phyloP scores from a whole-genome alignment of 2,888 invertebrate genomes.

The Gortyna flavago region DNA sequence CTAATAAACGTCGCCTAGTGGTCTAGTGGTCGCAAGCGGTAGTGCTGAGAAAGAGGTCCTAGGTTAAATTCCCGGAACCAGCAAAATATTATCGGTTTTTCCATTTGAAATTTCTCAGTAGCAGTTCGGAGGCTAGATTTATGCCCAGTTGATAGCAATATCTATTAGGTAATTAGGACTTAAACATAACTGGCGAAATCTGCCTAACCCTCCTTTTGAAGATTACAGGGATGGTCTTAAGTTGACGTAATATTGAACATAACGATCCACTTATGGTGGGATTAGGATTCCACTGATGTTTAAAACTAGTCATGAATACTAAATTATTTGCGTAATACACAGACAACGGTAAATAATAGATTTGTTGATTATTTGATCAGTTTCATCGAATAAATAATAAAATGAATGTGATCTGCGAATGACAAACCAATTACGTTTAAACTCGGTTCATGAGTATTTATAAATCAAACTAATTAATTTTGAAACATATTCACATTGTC shows the following conservation, averaged over 20 bases:
- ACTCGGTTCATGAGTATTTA: constrained; percentile 24
- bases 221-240: background rate
- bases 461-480: constrained; percentile 36
- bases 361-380: constrained; percentile 29
- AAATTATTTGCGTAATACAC: background rate
- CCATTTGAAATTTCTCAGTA: no score
- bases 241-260: background rate
- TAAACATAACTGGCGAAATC: background rate
- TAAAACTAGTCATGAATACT: background rate
- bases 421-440: constrained; percentile 9
- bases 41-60: background rate
- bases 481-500: no score
- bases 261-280: background rate
- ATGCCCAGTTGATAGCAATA: background rate
- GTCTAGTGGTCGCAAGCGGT: background rate
- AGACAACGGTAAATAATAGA: constrained; percentile 9
- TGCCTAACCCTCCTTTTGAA: no score
- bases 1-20: background rate
- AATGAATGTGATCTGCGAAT: constrained; percentile 9
- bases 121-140: background rate
- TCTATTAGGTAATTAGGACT: background rate
- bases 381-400: constrained; percentile 41
- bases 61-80: background rate
- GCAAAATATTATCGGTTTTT: background rate
- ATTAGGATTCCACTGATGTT: background rate